These are phyloP conservation scores for Pluvialis apricaria DNA, from an alignment of 2,113 vertebrate genomes.

Conservation along the genomic window DNA sequence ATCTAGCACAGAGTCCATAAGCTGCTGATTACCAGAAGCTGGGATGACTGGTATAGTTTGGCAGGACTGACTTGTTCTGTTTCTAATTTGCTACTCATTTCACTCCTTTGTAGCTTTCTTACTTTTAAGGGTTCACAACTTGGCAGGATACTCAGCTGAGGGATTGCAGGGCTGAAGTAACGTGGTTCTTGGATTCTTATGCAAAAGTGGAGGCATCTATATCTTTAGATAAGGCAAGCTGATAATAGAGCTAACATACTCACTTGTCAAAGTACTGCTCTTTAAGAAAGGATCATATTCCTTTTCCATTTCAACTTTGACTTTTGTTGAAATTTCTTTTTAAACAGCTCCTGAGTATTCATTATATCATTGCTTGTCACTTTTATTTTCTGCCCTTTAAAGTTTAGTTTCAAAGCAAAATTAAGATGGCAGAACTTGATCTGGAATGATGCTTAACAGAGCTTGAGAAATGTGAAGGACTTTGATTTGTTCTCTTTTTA, in stretches of 20 bases:
- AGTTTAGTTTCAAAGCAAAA: neutral
- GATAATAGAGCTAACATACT: neutral
- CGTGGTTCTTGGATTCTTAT: neutral
- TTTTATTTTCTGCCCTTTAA: neutral
- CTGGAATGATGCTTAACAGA: neutral
- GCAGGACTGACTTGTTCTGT: neutral
- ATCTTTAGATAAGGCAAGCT: neutral
- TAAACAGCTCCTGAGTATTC: neutral
- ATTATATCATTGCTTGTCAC: neutral
- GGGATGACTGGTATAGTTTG: neutral
- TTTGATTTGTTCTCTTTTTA: neutral
- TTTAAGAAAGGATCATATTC: neutral
- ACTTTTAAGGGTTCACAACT: neutral
- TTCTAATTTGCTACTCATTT: neutral
- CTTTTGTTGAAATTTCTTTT: neutral
- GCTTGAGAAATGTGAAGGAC: neutral
- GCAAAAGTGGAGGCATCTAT: neutral
- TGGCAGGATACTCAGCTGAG: neutral
- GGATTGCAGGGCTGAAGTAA: neutral
- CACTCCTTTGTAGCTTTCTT: neutral
- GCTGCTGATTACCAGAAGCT: neutral
- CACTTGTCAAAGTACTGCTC: neutral
- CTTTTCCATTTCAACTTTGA: neutral
- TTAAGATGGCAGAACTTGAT: neutral
- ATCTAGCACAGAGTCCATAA: neutral